These are phyloP conservation scores for Pseudonaja textilis DNA, from an alignment of 2,113 vertebrate genomes.

Conservation along the genomic window DNA sequence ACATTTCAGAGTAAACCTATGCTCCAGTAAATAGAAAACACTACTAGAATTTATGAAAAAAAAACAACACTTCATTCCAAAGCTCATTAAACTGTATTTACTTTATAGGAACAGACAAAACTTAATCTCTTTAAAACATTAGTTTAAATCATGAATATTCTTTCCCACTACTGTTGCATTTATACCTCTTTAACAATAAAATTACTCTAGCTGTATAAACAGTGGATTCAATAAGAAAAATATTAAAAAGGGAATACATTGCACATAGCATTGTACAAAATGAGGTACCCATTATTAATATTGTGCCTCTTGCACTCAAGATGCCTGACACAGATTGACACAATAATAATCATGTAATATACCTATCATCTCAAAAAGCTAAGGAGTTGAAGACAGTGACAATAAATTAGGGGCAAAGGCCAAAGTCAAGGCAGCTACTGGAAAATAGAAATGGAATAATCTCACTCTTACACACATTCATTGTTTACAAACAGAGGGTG, in stretches of 20 bases:
- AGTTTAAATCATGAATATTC: background rate
- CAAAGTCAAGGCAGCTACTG: conserved; percentile 8
- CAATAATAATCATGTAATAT: conserved; percentile 29
- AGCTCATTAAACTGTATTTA: background rate
- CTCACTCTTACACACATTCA: conserved; percentile 14
- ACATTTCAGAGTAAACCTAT: background rate
- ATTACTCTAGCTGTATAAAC: background rate
- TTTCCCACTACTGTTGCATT: background rate
- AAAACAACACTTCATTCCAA: background rate
- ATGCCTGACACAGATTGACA: conserved; percentile 29
- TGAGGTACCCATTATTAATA: fast-evolving
- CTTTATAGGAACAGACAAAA: background rate
- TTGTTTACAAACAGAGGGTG: background rate
- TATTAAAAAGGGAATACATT: background rate
- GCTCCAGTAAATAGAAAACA: background rate
- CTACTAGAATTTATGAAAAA: background rate
- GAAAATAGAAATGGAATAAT: conserved; percentile 2
- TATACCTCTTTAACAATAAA: background rate
- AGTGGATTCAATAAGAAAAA: background rate
- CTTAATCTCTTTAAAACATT: background rate
- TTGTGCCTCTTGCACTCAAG: conserved; percentile 8
- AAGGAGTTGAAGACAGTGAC: conserved; percentile 5
- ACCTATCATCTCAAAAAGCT: background rate
- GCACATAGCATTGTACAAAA: background rate
- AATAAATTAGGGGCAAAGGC: conserved; percentile 15